A percentile compares a stretch with the other conserved stretches of the same genome.
These are phyloP conservation scores for Nephotettix cincticeps DNA, from an alignment of 1,140 invertebrate species.

Conservation along the genomic window DNA sequence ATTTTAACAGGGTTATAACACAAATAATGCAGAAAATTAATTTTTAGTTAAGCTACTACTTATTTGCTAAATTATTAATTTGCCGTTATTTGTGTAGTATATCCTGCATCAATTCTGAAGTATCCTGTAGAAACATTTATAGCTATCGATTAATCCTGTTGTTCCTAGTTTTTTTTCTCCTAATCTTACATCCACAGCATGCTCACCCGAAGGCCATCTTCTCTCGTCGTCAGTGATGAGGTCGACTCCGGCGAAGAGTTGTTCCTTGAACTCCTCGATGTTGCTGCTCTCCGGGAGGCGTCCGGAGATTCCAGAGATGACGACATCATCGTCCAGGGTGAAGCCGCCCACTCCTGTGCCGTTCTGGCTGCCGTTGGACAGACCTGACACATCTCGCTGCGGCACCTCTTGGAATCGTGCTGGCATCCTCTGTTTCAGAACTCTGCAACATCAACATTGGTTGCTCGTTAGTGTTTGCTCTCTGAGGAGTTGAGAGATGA, in stretches of 20 bases:
- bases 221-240: constrained; percentile 85
- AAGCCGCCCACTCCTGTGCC: constrained; percentile 32
- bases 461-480: too few species aligned
- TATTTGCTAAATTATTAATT: too few species aligned
- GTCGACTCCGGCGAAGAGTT: constrained; percentile 82
- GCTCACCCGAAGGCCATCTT: constrained; percentile 69
- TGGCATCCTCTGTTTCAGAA: constrained; percentile 53
- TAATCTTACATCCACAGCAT: neutral
- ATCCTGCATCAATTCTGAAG: too few species aligned
- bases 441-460: neutral
- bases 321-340: constrained; percentile 67
- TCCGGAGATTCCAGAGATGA: constrained; percentile 87
- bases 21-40: too few species aligned
- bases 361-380: neutral
- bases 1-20: too few species aligned
- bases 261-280: constrained; percentile 85
- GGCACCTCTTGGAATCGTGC: constrained; percentile 55
- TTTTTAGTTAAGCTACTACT: too few species aligned
- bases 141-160: too few species aligned
- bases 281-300: constrained; percentile 84
- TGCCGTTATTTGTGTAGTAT: too few species aligned
- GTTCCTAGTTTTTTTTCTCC: too few species aligned
- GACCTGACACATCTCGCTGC: constrained; percentile 29
- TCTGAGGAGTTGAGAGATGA: too few species aligned
- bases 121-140: too few species aligned